Evolutionary conservation across 2,113 vertebrate genomes (phyloP).

Genomic region (Notothenia rossii): DNA sequence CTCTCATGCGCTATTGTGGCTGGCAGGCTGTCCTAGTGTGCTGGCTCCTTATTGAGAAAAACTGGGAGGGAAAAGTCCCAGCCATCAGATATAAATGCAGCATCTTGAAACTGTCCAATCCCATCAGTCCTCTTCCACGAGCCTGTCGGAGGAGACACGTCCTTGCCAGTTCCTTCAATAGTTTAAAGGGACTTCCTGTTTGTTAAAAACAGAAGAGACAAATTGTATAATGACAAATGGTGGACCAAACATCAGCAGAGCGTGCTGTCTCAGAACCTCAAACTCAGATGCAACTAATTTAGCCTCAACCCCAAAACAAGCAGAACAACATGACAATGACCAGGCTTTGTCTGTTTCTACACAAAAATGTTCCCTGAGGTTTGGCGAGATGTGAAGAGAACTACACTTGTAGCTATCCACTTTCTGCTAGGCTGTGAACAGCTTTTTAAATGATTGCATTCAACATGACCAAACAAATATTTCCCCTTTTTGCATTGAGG

Average conservation of each 20-base stretch:
- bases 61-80: conserved; percentile 63
- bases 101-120: conserved; percentile 79
- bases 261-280: conserved; percentile 71
- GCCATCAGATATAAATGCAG: conserved; percentile 80
- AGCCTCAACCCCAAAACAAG: conserved; percentile 74
- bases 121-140: conserved; percentile 66
- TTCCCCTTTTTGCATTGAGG: conserved; percentile 24
- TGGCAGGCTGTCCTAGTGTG: conserved; percentile 65
- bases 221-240: conserved; percentile 83
- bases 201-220: conserved; percentile 76
- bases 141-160: conserved; percentile 61
- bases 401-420: conserved; percentile 59
- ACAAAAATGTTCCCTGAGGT: conserved; percentile 67
- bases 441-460: conserved; percentile 43
- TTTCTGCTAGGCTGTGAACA: conserved; percentile 49
- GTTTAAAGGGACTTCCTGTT: conserved; percentile 81
- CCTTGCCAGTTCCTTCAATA: conserved; percentile 63
- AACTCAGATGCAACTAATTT: conserved; percentile 80
- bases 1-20: conserved; percentile 59
- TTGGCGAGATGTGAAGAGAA: conserved; percentile 63
- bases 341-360: conserved; percentile 73
- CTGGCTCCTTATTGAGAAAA: conserved; percentile 62
- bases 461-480: conserved; percentile 24
- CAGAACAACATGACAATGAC: conserved; percentile 77
- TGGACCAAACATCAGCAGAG: conserved; percentile 69